Conservation (phyloP, 1,140 invertebrate genomes). For the Dendrolimus kikuchii region DNA sequence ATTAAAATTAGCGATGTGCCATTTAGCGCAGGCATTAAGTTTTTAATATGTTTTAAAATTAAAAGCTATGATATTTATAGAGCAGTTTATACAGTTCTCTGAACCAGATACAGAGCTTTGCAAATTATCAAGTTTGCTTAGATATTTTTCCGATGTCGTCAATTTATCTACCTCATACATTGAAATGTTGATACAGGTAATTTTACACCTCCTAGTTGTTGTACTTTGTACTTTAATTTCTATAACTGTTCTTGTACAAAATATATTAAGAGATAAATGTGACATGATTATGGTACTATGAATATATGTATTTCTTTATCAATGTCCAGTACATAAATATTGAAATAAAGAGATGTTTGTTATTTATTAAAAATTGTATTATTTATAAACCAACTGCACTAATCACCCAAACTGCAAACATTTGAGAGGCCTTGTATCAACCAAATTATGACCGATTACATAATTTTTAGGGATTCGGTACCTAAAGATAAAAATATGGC, state of each 20-base stretch:
- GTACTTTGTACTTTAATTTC: constrained; percentile 15
- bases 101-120: too few species aligned
- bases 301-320: constrained; percentile 67
- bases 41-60: background rate
- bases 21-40: constrained; percentile 15
- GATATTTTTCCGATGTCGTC: constrained; percentile 3
- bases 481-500: too few species aligned
- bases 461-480: too few species aligned
- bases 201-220: constrained; percentile 16
- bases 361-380: constrained; percentile 49
- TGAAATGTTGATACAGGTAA: constrained; percentile 32
- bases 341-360: constrained; percentile 70
- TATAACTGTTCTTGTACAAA: constrained; percentile 51
- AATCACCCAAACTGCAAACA: too few species aligned
- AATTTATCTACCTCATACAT: constrained; percentile 44
- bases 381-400: background rate
- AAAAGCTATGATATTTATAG: too few species aligned
- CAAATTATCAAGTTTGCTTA: too few species aligned
- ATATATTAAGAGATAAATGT: constrained; percentile 55
- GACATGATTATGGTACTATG: constrained; percentile 51
- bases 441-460: too few species aligned
- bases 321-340: constrained; percentile 66
- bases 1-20: constrained; percentile 29
- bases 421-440: too few species aligned
- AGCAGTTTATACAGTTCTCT: too few species aligned